Percentiles rank a stretch among this genome's conserved stretches.
These are phyloP conservation scores for Zosterops hypoxanthus DNA, from an alignment of 2,113 vertebrate species.

Conservation along the genomic window DNA sequence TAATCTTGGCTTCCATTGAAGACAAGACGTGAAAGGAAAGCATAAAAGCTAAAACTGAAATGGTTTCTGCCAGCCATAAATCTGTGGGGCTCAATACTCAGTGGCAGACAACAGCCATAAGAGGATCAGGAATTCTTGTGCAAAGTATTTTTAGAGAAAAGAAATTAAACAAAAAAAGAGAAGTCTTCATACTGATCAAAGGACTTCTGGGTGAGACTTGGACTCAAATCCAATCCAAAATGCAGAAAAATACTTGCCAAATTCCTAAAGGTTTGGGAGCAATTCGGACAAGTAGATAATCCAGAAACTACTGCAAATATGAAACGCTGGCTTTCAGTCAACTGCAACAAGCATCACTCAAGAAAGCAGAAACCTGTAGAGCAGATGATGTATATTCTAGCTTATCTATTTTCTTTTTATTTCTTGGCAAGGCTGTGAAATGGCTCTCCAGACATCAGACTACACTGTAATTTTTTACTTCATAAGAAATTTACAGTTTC, in stretches of 20 bases:
- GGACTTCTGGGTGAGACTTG: background rate
- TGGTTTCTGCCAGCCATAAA: background rate
- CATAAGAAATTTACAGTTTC: constrained; percentile 69
- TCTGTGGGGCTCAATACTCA: background rate
- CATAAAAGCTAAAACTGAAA: background rate
- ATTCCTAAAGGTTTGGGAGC: background rate
- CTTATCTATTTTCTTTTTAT: background rate
- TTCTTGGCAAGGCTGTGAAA: background rate
- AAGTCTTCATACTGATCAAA: background rate
- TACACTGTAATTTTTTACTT: constrained; percentile 59
- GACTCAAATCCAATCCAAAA: background rate
- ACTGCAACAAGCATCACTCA: background rate
- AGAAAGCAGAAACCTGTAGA: background rate
- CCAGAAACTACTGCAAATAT: background rate
- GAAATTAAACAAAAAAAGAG: background rate
- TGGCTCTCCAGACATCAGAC: background rate
- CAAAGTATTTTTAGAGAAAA: background rate
- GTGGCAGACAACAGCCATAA: background rate
- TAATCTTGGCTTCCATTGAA: background rate
- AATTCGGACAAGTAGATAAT: background rate
- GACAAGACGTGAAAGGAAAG: background rate
- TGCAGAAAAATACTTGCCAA: background rate
- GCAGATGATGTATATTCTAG: background rate
- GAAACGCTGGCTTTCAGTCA: background rate
- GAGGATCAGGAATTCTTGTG: background rate